Percentiles rank a stretch among this genome's conserved stretches.
phyloP scores from a whole-genome alignment of 1,140 invertebrate genomes.

The Colletes latitarsis region DNA sequence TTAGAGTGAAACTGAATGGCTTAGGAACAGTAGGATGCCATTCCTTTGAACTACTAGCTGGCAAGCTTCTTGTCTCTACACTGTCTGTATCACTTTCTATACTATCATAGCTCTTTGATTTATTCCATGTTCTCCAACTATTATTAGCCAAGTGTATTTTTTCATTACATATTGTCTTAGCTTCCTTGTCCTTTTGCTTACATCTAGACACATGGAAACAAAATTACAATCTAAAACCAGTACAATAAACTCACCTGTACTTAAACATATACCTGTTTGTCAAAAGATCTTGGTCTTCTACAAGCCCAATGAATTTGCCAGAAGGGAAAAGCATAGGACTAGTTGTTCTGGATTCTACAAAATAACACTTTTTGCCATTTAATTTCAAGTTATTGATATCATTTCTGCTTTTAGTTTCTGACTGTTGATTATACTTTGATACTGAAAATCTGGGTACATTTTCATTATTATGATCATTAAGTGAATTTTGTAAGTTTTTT shows the following conservation, averaged over 20 bases:
- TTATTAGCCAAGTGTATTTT: constrained; percentile 70
- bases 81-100: constrained; percentile 71
- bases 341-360: constrained; percentile 70
- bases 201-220: constrained; percentile 49
- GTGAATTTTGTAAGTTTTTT: constrained; percentile 80
- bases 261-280: constrained; percentile 65
- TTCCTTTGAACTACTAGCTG: constrained; percentile 71
- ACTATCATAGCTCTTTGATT: constrained; percentile 71
- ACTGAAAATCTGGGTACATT: constrained; percentile 32
- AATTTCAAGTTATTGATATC: constrained; percentile 65
- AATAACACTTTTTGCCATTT: constrained; percentile 75
- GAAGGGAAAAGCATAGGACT: constrained; percentile 72
- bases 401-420: constrained; percentile 21
- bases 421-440: constrained; percentile 13
- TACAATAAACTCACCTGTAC: not conserved
- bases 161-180: constrained; percentile 71
- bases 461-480: constrained; percentile 73
- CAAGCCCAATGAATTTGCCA: constrained; percentile 70
- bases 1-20: constrained; percentile 86
- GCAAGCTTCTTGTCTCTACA: constrained; percentile 75
- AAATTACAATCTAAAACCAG: not conserved
- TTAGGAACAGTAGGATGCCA: constrained; percentile 83
- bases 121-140: constrained; percentile 72
- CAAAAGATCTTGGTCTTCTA: constrained; percentile 75
- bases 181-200: constrained; percentile 67